phyloP scores from a whole-genome alignment of 2,113 vertebrate genomes.

The Callipepla squamata region DNA sequence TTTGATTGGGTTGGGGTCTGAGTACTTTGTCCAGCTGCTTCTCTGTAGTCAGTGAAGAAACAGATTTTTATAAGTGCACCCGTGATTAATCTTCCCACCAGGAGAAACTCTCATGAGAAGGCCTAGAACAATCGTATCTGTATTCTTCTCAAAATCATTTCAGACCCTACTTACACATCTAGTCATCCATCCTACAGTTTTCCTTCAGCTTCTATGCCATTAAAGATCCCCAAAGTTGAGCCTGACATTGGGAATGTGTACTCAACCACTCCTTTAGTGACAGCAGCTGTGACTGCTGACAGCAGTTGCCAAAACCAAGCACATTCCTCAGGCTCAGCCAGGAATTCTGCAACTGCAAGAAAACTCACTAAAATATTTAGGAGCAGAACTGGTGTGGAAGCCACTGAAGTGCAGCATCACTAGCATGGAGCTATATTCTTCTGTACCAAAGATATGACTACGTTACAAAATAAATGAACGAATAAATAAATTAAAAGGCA shows the following conservation, averaged over 20 bases:
- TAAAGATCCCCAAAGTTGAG: neutral
- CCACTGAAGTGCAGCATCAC: neutral
- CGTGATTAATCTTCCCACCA: neutral
- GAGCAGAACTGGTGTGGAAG: neutral
- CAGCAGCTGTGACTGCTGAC: neutral
- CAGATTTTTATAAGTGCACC: neutral
- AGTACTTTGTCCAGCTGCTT: neutral
- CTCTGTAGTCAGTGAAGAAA: neutral
- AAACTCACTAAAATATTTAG: neutral
- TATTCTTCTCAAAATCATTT: neutral
- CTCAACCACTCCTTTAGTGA: neutral
- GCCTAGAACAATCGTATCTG: neutral
- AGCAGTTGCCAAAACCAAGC: neutral
- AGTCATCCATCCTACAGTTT: neutral
- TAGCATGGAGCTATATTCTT: neutral
- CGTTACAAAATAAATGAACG: neutral
- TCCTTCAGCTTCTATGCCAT: neutral
- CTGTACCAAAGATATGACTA: neutral
- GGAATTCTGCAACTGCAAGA: neutral
- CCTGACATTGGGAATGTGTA: neutral
- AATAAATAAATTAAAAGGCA: neutral
- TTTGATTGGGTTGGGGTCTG: neutral
- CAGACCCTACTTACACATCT: neutral
- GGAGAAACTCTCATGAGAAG: neutral
- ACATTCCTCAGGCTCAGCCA: neutral